These are phyloP conservation scores for Heliothis peltigera DNA, from an alignment of 2,888 invertebrate species.

Conservation along the genomic window DNA sequence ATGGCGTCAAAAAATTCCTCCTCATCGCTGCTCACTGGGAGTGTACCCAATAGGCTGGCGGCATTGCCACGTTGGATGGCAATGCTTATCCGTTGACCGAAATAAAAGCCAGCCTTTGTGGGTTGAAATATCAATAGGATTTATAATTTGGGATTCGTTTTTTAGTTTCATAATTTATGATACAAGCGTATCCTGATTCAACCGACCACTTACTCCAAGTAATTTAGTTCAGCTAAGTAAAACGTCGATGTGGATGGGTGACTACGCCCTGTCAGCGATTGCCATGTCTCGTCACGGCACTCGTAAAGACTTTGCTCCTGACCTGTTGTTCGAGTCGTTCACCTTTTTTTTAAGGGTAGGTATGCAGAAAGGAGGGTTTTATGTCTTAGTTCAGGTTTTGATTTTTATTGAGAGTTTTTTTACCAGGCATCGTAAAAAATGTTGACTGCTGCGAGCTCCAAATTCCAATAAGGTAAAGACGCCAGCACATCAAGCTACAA, in stretches of 20 bases:
- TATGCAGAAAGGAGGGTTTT: not conserved
- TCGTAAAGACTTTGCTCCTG: conserved; percentile 48
- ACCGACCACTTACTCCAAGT: not conserved
- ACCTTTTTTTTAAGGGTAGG: conserved; percentile 14
- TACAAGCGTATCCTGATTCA: not conserved
- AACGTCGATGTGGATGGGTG: conserved; percentile 22
- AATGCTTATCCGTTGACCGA: too few species aligned
- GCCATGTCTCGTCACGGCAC: conserved; percentile 45
- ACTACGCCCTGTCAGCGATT: conserved; percentile 33
- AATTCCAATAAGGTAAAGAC: too few species aligned
- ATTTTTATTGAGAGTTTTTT: not conserved
- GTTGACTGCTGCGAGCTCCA: too few species aligned
- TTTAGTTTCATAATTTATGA: not conserved
- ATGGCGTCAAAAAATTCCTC: too few species aligned
- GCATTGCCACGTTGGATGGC: too few species aligned
- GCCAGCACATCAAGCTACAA: too few species aligned
- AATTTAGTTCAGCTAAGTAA: not conserved
- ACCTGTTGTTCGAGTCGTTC: conserved; percentile 27
- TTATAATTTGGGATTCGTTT: too few species aligned
- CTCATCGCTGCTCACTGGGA: too few species aligned
- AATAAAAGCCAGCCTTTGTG: too few species aligned
- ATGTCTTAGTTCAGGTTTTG: not conserved
- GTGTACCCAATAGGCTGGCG: too few species aligned
- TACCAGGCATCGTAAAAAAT: too few species aligned
- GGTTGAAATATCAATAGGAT: too few species aligned